phyloP scores from a whole-genome alignment of 1,140 invertebrate genomes.

The Drosophila guanche region DNA sequence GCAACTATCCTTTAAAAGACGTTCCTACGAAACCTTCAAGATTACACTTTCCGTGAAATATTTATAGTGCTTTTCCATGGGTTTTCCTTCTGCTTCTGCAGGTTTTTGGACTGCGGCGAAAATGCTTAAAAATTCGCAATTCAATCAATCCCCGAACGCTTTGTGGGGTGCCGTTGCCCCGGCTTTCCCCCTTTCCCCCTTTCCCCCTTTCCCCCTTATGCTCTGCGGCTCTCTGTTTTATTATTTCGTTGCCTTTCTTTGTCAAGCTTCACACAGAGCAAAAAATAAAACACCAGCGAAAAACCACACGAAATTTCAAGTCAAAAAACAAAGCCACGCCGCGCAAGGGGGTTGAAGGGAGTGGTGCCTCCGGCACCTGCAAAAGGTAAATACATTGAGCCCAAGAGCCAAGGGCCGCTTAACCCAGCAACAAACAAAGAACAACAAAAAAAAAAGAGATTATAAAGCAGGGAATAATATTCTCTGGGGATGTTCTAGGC shows the following conservation, averaged over 20 bases:
- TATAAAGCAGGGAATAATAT: conserved; percentile 1
- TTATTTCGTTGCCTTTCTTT: conserved; percentile 34
- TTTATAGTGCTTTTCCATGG: conserved; percentile 9
- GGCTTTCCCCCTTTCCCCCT: conserved; percentile 5
- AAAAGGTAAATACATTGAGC: conserved; percentile 73
- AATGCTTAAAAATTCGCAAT: conserved; percentile 80
- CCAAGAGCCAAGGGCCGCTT: conserved; percentile 67
- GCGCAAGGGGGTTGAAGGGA: background rate
- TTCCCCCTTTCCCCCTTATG: conserved; percentile 9
- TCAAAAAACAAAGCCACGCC: conserved; percentile 24
- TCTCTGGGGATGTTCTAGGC: background rate
- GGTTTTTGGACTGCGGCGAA: conserved; percentile 70
- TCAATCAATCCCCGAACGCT: conserved; percentile 75
- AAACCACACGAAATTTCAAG: conserved; percentile 7
- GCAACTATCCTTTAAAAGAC: background rate
- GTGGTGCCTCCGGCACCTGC: background rate
- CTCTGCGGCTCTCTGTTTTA: conserved; percentile 32
- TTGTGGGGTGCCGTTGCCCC: no score
- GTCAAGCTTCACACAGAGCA: conserved; percentile 6
- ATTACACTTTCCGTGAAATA: background rate
- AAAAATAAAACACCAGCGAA: conserved; percentile 14
- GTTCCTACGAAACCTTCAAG: background rate
- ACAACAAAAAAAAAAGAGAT: conserved; percentile 20
- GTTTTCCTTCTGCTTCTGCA: conserved; percentile 31
- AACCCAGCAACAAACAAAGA: conserved; percentile 56